A percentile compares a stretch with the other conserved stretches of the same genome.
Conservation (phyloP, 2,888 invertebrate genomes). For the Scelioninae gen. 2 region DNA sequence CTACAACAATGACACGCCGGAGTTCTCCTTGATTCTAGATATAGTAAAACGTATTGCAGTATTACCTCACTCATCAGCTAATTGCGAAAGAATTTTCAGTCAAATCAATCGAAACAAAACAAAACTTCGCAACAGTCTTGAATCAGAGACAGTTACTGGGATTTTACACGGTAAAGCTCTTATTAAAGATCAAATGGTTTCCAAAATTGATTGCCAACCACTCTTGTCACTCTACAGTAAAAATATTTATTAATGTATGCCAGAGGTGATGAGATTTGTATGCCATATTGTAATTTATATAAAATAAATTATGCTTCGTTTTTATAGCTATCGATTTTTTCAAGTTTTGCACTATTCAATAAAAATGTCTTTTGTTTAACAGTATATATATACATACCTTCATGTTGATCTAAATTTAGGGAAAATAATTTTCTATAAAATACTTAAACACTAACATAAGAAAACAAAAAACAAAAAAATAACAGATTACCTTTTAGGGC, state of each 20-base stretch:
- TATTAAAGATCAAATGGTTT: conserved; percentile 10
- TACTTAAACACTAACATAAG: not conserved
- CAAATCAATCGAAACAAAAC: conserved; percentile 45
- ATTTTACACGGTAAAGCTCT: conserved; percentile 37
- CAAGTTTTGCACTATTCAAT: not conserved
- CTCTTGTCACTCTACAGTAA: conserved; percentile 1
- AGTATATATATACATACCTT: too few species aligned
- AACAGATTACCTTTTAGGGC: conserved; percentile 5
- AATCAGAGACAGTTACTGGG: conserved; percentile 24
- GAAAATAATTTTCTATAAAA: too few species aligned
- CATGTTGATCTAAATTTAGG: not conserved
- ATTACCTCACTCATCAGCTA: conserved; percentile 35
- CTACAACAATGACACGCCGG: conserved; percentile 3
- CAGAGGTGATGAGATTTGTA: not conserved
- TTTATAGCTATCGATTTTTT: conserved; percentile 4
- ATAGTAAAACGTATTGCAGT: conserved; percentile 6
- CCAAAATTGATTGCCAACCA: conserved; percentile 15
- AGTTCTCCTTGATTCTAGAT: conserved; percentile 33
- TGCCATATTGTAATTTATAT: not conserved
- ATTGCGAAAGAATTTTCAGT: conserved; percentile 40
- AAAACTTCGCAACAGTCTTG: conserved; percentile 30
- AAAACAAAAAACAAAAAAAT: conserved; percentile 3
- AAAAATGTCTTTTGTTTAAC: conserved; percentile 5
- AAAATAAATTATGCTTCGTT: conserved; percentile 2
- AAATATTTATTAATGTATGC: conserved; percentile 13